These are phyloP conservation scores for Bombus consobrinus DNA, from an alignment of 1,140 invertebrate genomes.

Conservation along the genomic window DNA sequence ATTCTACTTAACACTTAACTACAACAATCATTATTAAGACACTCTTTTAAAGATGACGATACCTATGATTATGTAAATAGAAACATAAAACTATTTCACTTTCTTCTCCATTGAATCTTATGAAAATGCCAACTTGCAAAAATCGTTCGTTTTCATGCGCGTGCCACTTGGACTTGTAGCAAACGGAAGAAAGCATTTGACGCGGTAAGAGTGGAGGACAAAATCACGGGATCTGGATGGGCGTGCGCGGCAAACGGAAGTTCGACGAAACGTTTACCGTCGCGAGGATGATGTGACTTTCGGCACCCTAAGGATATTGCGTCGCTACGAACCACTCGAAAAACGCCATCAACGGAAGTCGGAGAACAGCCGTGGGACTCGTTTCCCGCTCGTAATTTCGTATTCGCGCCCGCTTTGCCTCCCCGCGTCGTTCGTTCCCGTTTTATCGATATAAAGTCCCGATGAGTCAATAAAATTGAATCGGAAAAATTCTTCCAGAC, in stretches of 20 bases:
- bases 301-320: slow-evolving; percentile 30
- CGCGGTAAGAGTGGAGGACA: neutral
- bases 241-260: neutral
- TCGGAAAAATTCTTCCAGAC: slow-evolving; percentile 43
- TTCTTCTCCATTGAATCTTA: too few species aligned
- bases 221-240: neutral
- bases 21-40: neutral
- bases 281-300: slow-evolving; percentile 25
- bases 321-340: slow-evolving; percentile 29
- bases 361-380: slow-evolving; percentile 47
- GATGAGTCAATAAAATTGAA: slow-evolving; percentile 63
- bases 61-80: neutral
- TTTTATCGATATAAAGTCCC: slow-evolving; percentile 56
- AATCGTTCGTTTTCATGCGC: too few species aligned
- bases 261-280: slow-evolving; percentile 26
- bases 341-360: slow-evolving; percentile 45
- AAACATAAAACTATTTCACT: too few species aligned
- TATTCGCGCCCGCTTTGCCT: slow-evolving; percentile 44
- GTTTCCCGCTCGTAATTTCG: slow-evolving; percentile 64
- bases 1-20: neutral
- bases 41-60: neutral
- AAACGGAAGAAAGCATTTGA: neutral
- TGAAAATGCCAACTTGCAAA: too few species aligned
- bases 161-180: neutral
- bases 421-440: neutral